Percentiles rank a stretch among this genome's conserved stretches.
These are phyloP conservation scores for Operophtera brumata DNA, from an alignment of 2,888 invertebrate species.

Conservation along the genomic window DNA sequence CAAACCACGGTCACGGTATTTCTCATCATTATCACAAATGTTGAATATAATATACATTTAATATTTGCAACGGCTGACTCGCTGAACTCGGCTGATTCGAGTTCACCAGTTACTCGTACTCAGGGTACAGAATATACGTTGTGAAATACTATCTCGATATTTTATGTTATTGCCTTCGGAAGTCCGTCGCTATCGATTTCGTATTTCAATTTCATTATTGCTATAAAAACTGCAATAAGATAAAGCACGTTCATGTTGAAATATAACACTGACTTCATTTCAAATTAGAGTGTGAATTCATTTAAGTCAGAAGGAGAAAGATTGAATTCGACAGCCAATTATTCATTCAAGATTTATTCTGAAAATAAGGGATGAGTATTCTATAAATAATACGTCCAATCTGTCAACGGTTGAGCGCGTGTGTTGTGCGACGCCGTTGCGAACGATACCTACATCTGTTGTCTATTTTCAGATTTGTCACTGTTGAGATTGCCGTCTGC, in stretches of 20 bases:
- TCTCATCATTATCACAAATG: too few species aligned
- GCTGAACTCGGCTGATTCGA: not conserved
- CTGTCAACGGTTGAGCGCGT: slow-evolving; percentile 77
- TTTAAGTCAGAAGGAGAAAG: slow-evolving; percentile 26
- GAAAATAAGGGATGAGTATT: slow-evolving; percentile 71
- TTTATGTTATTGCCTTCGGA: slow-evolving; percentile 24
- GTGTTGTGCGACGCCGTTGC: slow-evolving; percentile 76
- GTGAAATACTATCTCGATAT: slow-evolving; percentile 18
- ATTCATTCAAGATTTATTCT: slow-evolving; percentile 63
- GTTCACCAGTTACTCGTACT: slow-evolving; percentile 2
- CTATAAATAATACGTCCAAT: slow-evolving; percentile 77
- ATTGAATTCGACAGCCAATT: slow-evolving; percentile 65
- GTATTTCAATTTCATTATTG: slow-evolving; percentile 13
- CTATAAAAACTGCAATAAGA: slow-evolving; percentile 14
- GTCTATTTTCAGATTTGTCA: slow-evolving; percentile 77
- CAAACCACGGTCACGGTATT: too few species aligned
- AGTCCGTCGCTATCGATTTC: slow-evolving; percentile 15
- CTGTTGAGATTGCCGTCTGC: slow-evolving; percentile 61
- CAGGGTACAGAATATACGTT: slow-evolving; percentile 4
- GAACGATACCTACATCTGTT: slow-evolving; percentile 75
- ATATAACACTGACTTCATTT: slow-evolving; percentile 11
- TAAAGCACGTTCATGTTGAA: slow-evolving; percentile 1
- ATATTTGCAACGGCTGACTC: too few species aligned
- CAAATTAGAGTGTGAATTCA: slow-evolving; percentile 15
- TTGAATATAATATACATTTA: too few species aligned